phyloP scores from a whole-genome alignment of 2,888 invertebrate genomes.

The Eupsilia transversa region DNA sequence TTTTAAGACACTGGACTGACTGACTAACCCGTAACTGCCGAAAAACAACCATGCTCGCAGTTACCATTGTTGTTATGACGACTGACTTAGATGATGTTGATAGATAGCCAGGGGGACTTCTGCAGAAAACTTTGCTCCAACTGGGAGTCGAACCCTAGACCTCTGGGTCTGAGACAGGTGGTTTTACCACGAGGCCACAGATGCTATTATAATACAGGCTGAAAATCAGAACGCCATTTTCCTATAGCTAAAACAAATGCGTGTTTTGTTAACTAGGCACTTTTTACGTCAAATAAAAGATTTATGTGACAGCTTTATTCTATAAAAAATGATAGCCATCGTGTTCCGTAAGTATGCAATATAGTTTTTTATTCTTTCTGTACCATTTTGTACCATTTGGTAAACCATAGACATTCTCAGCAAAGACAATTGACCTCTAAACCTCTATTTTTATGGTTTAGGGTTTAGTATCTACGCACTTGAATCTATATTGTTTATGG shows the following conservation, averaged over 20 bases:
- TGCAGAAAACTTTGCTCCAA: no score
- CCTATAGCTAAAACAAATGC: neutral
- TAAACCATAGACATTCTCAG: conserved; percentile 1
- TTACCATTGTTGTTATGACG: no score
- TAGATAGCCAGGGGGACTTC: no score
- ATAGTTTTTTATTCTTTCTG: conserved; percentile 35
- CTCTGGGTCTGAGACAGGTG: no score
- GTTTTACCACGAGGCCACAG: no score
- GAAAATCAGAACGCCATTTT: neutral
- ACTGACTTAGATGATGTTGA: no score
- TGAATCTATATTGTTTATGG: conserved; percentile 18
- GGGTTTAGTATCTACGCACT: conserved; percentile 33
- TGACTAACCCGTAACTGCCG: no score
- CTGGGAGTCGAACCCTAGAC: no score
- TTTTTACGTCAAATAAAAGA: conserved; percentile 21
- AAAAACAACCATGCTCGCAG: no score
- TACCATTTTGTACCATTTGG: conserved; percentile 36
- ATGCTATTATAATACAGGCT: no score
- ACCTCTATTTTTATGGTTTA: conserved; percentile 20
- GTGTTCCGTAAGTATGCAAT: conserved; percentile 15
- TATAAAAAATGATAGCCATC: conserved; percentile 7
- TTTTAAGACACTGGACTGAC: no score
- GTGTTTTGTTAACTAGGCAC: no score
- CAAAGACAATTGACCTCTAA: conserved; percentile 34
- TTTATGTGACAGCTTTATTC: conserved; percentile 18